Evolutionary conservation across 2,888 invertebrate genomes (phyloP).

Genomic region (Tiliacea aurago): DNA sequence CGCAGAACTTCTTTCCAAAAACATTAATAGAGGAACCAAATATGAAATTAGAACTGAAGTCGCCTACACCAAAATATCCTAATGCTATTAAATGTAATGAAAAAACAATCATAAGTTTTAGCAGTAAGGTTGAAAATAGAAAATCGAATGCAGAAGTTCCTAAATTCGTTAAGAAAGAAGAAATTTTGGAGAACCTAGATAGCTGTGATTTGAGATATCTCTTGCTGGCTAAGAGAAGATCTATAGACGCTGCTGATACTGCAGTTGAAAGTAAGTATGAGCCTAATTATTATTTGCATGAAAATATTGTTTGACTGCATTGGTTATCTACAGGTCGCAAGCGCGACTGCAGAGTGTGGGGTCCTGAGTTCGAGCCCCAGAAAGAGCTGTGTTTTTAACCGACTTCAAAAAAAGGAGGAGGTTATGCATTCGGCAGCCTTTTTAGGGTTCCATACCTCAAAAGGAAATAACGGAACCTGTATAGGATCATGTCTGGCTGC

Average conservation of each 20-base stretch:
- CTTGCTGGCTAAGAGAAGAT: conserved; percentile 71
- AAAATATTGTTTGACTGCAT: not conserved
- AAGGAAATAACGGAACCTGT: no score
- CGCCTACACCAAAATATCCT: not conserved
- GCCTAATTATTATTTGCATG: not conserved
- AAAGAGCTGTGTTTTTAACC: no score
- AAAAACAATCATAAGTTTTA: conserved; percentile 16
- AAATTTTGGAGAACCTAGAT: conserved; percentile 46
- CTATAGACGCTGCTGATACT: conserved; percentile 22
- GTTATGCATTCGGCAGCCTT: no score
- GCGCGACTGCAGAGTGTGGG: not conserved
- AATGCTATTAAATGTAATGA: not conserved
- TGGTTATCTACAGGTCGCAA: not conserved
- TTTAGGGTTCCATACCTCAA: no score
- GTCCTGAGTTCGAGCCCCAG: not conserved
- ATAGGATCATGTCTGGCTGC: no score
- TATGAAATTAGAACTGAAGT: conserved; percentile 27
- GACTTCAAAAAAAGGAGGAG: no score
- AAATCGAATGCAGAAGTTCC: not conserved
- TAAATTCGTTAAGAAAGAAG: not conserved
- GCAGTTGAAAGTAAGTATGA: conserved; percentile 52
- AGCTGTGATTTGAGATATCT: conserved; percentile 73
- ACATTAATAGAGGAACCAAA: conserved; percentile 34
- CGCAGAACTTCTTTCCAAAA: not conserved
- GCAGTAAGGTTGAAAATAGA: conserved; percentile 37